These are phyloP conservation scores for Yasuhikotakia modesta DNA, from an alignment of 2,797 vertebrate genomes.

Conservation along the genomic window DNA sequence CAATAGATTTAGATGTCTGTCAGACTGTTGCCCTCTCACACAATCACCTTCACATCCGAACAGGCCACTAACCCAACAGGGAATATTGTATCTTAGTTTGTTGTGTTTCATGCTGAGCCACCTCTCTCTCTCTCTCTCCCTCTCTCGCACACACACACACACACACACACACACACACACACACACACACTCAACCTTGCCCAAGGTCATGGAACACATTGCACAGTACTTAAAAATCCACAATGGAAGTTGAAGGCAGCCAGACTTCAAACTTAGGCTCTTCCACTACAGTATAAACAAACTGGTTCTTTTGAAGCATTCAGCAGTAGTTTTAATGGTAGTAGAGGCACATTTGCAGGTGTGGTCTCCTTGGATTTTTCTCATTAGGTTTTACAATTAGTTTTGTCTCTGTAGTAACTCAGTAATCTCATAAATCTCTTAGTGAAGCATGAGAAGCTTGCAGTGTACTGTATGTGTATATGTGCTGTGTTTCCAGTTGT, in stretches of 20 bases:
- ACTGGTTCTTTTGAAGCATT: not conserved
- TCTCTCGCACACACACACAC: too few species aligned
- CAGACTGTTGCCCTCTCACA: not conserved
- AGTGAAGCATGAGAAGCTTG: slow-evolving; percentile 65
- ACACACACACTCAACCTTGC: slow-evolving; percentile 51
- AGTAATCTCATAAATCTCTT: slow-evolving; percentile 68
- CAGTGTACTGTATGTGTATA: slow-evolving; percentile 10
- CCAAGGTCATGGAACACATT: slow-evolving; percentile 55
- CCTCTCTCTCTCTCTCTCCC: too few species aligned
- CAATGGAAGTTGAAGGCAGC: not conserved
- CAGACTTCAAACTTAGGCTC: slow-evolving; percentile 11
- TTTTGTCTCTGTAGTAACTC: slow-evolving; percentile 53
- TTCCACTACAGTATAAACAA: not conserved
- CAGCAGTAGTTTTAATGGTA: too few species aligned
- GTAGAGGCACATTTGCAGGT: too few species aligned
- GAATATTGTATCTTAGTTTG: slow-evolving; percentile 47
- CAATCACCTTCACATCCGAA: slow-evolving; percentile 11
- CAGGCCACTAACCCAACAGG: slow-evolving; percentile 44
- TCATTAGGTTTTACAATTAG: not conserved
- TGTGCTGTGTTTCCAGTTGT: slow-evolving; percentile 19
- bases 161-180: too few species aligned
- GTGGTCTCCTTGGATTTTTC: too few species aligned
- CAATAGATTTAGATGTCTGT: not conserved
- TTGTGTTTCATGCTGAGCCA: too few species aligned
- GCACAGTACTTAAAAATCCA: slow-evolving; percentile 16